Evolutionary conservation across 2,113 vertebrate genomes (phyloP), one percentile per base, ranked within the genome.

Genomic region (Hippocampus abdominalis): DNA sequence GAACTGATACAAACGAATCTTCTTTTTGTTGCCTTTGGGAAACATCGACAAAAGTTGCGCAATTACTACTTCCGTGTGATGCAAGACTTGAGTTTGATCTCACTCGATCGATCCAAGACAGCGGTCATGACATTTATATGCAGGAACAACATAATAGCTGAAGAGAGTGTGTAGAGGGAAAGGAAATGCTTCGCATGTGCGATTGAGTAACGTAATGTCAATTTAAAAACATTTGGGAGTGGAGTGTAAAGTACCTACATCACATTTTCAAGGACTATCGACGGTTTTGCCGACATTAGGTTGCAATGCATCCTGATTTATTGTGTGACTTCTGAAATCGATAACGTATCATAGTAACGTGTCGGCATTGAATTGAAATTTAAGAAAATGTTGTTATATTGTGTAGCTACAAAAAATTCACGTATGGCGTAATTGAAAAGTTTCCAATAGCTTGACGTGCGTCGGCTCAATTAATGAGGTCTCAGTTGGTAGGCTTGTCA

Each of bases 1-100:
- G 89, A 99, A 99, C 91, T 99, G 97, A 86, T 98, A 99, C 65
- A 99, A 86, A 48, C 97, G 96, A 74, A 98, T 99, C 88, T 99
- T 99, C 87, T 99, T 99, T 91, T 98, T 99, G 87, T 94, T 98
- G 72, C 96, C 96, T 98, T 81, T 75, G 72, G 78, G 46, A 81
- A 74, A 85, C 23, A 83, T n/a, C 27, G 80, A 36, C 32, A 48
- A 74, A 48, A 25, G 42, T 64, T 44, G 16, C 7, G 63, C 3
- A 11, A 56, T 75, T 46, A 20, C 1, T 32, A 23, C 15, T 42
- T 12, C 18, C 64, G 32, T 32, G 8, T 10, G 15, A 10, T 23
- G 9, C 51, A 54, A 23, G 12, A 36, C 27, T 69, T 42, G 10
- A 21, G 7, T 16, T n/a, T 29, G 40, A 25, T 27, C 23, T 29